Conservation (phyloP, 2,888 invertebrate genomes). For the Andrena marginata region DNA sequence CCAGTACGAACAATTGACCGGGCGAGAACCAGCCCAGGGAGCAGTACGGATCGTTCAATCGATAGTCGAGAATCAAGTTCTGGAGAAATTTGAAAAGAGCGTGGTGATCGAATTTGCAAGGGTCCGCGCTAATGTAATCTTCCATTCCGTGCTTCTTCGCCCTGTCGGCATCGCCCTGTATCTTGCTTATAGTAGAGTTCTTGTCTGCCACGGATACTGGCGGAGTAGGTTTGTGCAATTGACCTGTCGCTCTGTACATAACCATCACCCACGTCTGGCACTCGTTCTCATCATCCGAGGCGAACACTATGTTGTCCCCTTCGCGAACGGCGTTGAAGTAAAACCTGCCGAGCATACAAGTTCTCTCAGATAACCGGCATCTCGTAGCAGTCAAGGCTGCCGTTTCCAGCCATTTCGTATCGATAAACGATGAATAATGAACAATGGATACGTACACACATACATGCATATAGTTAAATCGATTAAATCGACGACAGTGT, state of each 20-base stretch:
- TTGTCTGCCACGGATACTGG: conserved; percentile 94
- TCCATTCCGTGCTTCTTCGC: conserved; percentile 99
- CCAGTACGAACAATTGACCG: conserved; percentile 98
- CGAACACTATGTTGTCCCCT: conserved; percentile 98
- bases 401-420: not conserved
- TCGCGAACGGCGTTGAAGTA: conserved; percentile 99
- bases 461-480: not conserved
- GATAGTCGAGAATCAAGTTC: conserved; percentile 96
- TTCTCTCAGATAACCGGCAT: not conserved
- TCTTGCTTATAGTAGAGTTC: conserved; percentile 94
- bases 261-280: conserved; percentile 99
- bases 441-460: not conserved
- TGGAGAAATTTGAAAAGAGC: conserved; percentile 96
- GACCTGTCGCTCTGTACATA: conserved; percentile 99
- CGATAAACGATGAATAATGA: not conserved
- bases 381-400: not conserved
- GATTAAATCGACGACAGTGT: not conserved
- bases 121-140: conserved; percentile 99
- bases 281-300: conserved; percentile 98
- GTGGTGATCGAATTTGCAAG: conserved; percentile 98
- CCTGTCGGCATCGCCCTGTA: conserved; percentile 97
- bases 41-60: conserved; percentile 99
- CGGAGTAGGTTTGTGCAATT: conserved; percentile 99
- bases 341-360: conserved; percentile 86
- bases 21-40: conserved; percentile 99